Evolutionary conservation across 2,113 vertebrate genomes (phyloP), one percentile per base, ranked within the genome.

Genomic region (Sapayoa aenigma): DNA sequence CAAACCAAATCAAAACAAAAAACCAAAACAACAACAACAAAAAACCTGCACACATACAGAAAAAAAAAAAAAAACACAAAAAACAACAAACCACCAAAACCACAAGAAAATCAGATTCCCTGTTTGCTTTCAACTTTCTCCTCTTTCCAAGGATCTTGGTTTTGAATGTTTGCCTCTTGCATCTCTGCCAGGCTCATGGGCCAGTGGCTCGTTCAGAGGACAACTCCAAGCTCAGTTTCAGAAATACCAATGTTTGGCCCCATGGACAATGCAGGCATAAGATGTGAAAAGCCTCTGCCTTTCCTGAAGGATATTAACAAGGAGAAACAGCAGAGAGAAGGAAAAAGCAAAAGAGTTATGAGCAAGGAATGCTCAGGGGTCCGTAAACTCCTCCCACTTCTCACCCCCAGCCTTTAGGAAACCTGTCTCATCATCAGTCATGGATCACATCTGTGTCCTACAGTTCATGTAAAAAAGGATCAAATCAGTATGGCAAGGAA

Each of bases 161-260:
- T 59, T 28, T 46, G 50, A 42, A 55, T 14, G 2, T 21, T 68
- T 56, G 21, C 42, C 2, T 23, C 58, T 58, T 46, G 83, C 22
- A 23, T 59, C 2, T 0, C n/a, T n/a, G 47, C 58, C 0, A 0
- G 6, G 35, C 46, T 52, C 83, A 7, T 0, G 0, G 31, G 31
- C 37, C 35, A 56, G 44, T 1, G 1, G 30, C 33, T 50, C 3
- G 0, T 5, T 50, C 58, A 50, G 69, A n/a, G 69, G 60, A 23
- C 37, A 20, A 12, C 74, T 5, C 18, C 68, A 31, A 25, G 44
- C 30, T 67, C 72, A 33, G 9, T 6, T 21, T 30, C 35, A 56
- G 41, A 17, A 47, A 35, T 6, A 5, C 22, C 65, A n/a, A 0
- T 2, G 1, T 39, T 53, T 27, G 55, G 17, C 19, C 24, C 30